phyloP scores from a whole-genome alignment of 2,888 invertebrate genomes.

The Isotomurus palustris region DNA sequence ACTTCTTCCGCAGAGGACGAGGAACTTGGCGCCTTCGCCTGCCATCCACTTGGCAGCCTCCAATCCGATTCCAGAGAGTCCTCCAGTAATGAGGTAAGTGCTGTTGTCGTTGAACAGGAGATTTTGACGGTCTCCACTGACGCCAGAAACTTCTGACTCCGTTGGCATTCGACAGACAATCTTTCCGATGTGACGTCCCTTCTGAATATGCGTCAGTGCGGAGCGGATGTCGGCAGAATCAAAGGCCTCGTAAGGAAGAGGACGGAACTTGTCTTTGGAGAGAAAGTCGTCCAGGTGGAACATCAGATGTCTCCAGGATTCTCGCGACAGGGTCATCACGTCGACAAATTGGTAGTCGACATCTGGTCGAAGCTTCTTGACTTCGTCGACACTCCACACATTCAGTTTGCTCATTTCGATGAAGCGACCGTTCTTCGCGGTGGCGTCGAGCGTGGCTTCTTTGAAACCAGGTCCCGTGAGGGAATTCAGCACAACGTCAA shows the following conservation, averaged over 20 bases:
- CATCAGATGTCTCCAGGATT: not conserved
- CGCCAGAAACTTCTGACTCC: not conserved
- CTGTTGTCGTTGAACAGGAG: slow-evolving; percentile 9
- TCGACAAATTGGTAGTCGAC: slow-evolving; percentile 2
- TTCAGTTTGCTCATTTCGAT: slow-evolving; percentile 11
- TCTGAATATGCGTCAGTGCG: slow-evolving; percentile 16
- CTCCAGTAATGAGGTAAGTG: slow-evolving; percentile 22
- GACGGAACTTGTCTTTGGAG: not conserved
- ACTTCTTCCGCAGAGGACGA: slow-evolving; percentile 2
- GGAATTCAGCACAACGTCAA: slow-evolving; percentile 3
- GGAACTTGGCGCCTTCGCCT: slow-evolving; percentile 5
- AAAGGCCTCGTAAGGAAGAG: slow-evolving; percentile 10
- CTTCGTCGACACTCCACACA: not conserved
- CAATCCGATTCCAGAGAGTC: slow-evolving; percentile 20
- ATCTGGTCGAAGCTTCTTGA: not conserved
- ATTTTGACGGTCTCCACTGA: not conserved
- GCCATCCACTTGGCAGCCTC: slow-evolving; percentile 20
- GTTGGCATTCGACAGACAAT: slow-evolving; percentile 11
- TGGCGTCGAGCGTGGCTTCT: not conserved
- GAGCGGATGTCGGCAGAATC: slow-evolving; percentile 7
- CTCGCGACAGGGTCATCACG: not conserved
- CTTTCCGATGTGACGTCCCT: slow-evolving; percentile 15
- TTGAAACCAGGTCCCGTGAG: slow-evolving; percentile 2
- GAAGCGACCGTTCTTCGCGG: not conserved
- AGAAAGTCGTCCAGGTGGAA: not conserved